A percentile compares a stretch with the other conserved stretches of the same genome.
Evolutionary conservation across 2,888 invertebrate genomes (phyloP).

Genomic region (Philhelius pedissequus): DNA sequence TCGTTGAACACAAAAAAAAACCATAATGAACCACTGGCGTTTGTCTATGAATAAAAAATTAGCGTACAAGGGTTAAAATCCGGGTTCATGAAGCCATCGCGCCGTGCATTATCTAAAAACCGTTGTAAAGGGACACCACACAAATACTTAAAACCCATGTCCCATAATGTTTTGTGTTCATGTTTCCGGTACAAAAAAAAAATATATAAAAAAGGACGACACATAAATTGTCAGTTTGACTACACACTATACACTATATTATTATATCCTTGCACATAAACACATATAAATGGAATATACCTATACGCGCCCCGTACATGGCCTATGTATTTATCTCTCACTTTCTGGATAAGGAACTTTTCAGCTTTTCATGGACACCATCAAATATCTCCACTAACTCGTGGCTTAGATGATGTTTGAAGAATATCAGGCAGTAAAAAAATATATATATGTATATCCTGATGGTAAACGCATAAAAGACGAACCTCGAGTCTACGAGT

Average conservation of each 20-base stretch:
- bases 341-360: constrained; percentile 60
- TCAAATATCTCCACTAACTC: constrained; percentile 19
- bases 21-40: constrained; percentile 64
- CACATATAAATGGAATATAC: neutral
- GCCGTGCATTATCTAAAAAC: constrained; percentile 53
- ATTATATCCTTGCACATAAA: constrained; percentile 27
- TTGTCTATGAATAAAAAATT: constrained; percentile 68
- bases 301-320: neutral
- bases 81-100: constrained; percentile 54
- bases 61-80: constrained; percentile 67
- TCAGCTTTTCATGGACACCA: constrained; percentile 66
- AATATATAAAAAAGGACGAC: constrained; percentile 52
- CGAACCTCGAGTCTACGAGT: constrained; percentile 25
- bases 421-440: constrained; percentile 30
- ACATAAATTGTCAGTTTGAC: constrained; percentile 62
- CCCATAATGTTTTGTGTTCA: constrained; percentile 64
- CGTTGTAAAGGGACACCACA: constrained; percentile 63
- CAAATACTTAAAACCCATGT: constrained; percentile 59
- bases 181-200: constrained; percentile 56
- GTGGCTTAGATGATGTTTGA: constrained; percentile 43
- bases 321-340: constrained; percentile 31
- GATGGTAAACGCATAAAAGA: constrained; percentile 61
- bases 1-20: constrained; percentile 5
- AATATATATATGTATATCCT: constrained; percentile 33
- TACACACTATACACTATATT: constrained; percentile 28